Evolutionary conservation across 2,888 invertebrate genomes (phyloP), one percentile per base, ranked within the genome.

Genomic region (Thereva nobilitata): DNA sequence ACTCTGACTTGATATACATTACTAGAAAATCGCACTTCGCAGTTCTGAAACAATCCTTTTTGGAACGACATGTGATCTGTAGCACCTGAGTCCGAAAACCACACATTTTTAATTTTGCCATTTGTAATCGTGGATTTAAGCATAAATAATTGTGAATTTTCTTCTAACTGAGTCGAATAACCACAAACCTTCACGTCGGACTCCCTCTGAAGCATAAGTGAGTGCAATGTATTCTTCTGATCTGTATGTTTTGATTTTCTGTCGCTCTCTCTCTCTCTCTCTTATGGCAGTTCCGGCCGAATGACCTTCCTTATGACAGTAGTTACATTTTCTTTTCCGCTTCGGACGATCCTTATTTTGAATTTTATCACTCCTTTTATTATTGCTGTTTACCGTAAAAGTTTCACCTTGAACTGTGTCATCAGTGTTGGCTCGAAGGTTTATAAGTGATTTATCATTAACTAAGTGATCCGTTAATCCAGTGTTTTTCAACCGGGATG

Each of bases 1-100:
- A 68, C 52, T 38, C 34, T 38, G 6, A 55, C 55, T 41, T 41
- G 41, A 55, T 4, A 41, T 23, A 23, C 38, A 37, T 40, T 23
- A 6, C 23, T 7, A 4, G 5, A 55, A n/a, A 10, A 38, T 10
- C 7, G 1, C 40, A 12, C 41, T 5, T 40, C 38, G n/a, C n/a
- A n/a, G 23, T 50, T 12, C 47, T 40, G 38, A 55, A 55, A 55
- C 41, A n/a, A 55, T 5, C 38, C 54, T 6, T 38, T 35, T 10
- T 38, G 54, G 7, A 37, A 38, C 3, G 37, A 54, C 67, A 70
- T 69, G 53, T 71, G 71, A 41, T 69, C 55, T n/a, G 67, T 70
- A 7, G 70, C 68, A 23, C 63, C 55, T n/a, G 40, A 40, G 41
- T 55, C 55, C 10, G 68, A 8, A 52, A 66, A 55, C 69, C 71